Evolutionary conservation across 2,113 vertebrate genomes (phyloP).

Genomic region (Rutilus rutilus): DNA sequence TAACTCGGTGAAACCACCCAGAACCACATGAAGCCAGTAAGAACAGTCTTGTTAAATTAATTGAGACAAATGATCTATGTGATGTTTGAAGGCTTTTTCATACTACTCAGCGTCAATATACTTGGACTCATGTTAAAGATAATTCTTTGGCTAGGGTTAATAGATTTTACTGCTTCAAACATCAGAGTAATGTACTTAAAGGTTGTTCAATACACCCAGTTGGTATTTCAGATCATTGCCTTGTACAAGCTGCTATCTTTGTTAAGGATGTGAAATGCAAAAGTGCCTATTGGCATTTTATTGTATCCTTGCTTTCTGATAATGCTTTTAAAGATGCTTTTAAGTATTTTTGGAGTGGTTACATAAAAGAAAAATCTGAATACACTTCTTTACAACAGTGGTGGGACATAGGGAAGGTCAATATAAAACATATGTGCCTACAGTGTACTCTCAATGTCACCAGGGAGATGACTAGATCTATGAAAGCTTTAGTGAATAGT

Average conservation of each 20-base stretch:
- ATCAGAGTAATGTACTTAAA: not conserved
- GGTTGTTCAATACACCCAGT: not conserved
- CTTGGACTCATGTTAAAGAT: not conserved
- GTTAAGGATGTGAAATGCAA: constrained; percentile 3
- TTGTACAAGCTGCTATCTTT: not conserved
- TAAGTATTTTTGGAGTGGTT: not conserved
- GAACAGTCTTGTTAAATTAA: too few species aligned
- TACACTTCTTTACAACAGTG: not conserved
- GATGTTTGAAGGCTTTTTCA: not conserved
- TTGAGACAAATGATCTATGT: too few species aligned
- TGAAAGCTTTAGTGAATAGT: not conserved
- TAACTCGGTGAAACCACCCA: too few species aligned
- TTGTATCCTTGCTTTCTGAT: not conserved
- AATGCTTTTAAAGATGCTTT: not conserved
- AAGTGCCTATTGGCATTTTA: not conserved
- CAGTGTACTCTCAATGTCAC: not conserved
- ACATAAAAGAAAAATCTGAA: not conserved
- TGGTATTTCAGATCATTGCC: not conserved
- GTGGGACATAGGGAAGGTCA: not conserved
- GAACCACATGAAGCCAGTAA: too few species aligned
- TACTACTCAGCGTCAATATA: not conserved
- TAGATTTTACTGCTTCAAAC: not conserved
- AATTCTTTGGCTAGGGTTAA: not conserved
- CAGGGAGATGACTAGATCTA: not conserved
- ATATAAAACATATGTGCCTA: not conserved